Percentiles rank a stretch among this genome's conserved stretches.
Evolutionary conservation across 2,113 vertebrate species (phyloP).

Genomic region (Rafetus swinhoei): DNA sequence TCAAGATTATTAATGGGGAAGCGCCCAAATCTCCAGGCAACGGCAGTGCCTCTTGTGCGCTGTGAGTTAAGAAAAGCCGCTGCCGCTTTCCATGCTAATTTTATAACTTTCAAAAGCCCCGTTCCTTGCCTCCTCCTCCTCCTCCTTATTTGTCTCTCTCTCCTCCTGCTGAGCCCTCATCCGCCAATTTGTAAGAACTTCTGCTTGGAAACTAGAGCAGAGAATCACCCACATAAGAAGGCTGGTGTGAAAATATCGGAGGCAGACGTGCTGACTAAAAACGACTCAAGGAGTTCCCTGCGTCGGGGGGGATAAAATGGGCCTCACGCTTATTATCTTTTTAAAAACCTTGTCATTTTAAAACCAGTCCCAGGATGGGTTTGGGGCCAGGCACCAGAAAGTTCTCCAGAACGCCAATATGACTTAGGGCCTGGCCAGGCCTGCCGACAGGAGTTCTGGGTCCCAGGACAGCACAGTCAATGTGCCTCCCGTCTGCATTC

Average conservation of each 20-base stretch:
- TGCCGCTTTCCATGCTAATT: constrained; percentile 13
- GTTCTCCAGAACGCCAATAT: not conserved
- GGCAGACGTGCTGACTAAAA: constrained; percentile 46
- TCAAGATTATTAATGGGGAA: not conserved
- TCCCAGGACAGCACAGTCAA: too few species aligned
- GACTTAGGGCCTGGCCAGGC: not conserved
- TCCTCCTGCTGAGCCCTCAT: constrained; percentile 38
- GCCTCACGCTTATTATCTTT: not conserved
- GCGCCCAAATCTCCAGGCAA: constrained; percentile 22
- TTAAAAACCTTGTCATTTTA: not conserved
- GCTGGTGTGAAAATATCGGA: constrained; percentile 59
- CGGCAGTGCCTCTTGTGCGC: not conserved
- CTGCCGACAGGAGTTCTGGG: too few species aligned
- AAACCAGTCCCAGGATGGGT: not conserved
- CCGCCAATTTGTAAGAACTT: constrained; percentile 57
- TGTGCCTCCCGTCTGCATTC: too few species aligned
- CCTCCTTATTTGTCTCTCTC: not conserved
- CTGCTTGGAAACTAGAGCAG: constrained; percentile 71
- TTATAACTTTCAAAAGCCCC: constrained; percentile 2
- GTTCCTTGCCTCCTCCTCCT: constrained; percentile 35
- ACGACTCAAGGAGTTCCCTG: constrained; percentile 51
- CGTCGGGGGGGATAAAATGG: not conserved
- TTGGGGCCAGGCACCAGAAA: not conserved
- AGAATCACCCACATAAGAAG: constrained; percentile 62
- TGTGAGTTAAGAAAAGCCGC: not conserved